phyloP scores from a whole-genome alignment of 2,797 vertebrate genomes.

The Poecilia wingei region DNA sequence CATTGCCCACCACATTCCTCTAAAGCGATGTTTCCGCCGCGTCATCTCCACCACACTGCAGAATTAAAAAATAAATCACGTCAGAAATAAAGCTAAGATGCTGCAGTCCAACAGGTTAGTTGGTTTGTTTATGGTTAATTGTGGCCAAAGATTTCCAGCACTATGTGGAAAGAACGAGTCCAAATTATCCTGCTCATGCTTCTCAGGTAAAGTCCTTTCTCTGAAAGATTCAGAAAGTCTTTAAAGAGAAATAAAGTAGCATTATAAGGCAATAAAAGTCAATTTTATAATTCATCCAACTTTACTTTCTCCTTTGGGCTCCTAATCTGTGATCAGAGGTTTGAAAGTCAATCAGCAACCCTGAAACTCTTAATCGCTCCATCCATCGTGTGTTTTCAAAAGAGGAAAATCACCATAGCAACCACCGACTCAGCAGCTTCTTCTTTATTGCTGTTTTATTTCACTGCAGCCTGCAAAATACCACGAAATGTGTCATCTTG shows the following conservation, averaged over 20 bases:
- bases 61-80: neutral
- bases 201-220: neutral
- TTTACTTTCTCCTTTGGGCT: neutral
- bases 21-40: neutral
- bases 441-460: neutral
- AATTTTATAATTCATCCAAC: neutral
- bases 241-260: neutral
- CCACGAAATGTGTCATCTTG: neutral
- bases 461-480: neutral
- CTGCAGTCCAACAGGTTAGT: neutral
- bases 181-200: neutral
- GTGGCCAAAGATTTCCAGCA: neutral
- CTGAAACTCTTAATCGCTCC: neutral
- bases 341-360: neutral
- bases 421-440: neutral
- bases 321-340: neutral
- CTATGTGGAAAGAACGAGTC: neutral
- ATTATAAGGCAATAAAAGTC: neutral
- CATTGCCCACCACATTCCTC: slow-evolving; percentile 7
- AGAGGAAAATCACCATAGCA: neutral
- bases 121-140: neutral
- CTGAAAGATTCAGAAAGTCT: neutral
- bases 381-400: neutral
- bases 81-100: neutral
- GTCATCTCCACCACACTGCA: slow-evolving; percentile 1